phyloP scores from a whole-genome alignment of 2,888 invertebrate genomes.

The Crematogaster levior region DNA sequence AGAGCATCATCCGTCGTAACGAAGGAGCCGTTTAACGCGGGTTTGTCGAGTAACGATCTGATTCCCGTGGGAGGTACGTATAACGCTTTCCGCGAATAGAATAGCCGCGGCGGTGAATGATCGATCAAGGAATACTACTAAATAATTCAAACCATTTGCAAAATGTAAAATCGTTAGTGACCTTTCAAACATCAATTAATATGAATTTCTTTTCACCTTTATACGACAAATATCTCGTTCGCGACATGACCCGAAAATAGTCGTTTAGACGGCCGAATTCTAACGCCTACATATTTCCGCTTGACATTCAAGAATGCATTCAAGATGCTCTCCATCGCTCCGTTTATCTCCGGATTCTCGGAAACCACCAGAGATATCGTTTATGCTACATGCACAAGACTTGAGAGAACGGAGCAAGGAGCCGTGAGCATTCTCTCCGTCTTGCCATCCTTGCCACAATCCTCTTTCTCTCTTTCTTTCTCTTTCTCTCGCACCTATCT shows the following conservation, averaged over 20 bases:
- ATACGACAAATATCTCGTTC: neutral
- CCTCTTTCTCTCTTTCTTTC: constrained; percentile 11
- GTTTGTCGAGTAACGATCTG: constrained; percentile 12
- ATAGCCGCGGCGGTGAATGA: neutral
- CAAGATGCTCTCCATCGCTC: constrained; percentile 42
- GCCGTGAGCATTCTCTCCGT: constrained; percentile 46
- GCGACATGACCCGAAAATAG: neutral
- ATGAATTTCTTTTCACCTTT: neutral
- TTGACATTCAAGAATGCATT: constrained; percentile 68
- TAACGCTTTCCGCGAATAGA: constrained; percentile 14
- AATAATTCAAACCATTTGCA: constrained; percentile 5
- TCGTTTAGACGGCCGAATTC: neutral
- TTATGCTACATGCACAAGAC: constrained; percentile 56
- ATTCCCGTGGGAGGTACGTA: neutral
- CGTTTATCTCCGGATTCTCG: constrained; percentile 58
- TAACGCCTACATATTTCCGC: constrained; percentile 51
- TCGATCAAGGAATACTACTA: constrained; percentile 15
- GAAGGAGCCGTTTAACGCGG: constrained; percentile 48
- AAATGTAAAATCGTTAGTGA: constrained; percentile 4
- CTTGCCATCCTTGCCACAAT: constrained; percentile 24
- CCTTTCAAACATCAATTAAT: neutral
- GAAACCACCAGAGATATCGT: constrained; percentile 65
- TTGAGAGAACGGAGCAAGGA: constrained; percentile 15
- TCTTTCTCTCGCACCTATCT: constrained; percentile 51
- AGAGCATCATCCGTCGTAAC: constrained; percentile 52